Conservation (phyloP, 2,113 vertebrate genomes). For the Leucopsar rothschildi region DNA sequence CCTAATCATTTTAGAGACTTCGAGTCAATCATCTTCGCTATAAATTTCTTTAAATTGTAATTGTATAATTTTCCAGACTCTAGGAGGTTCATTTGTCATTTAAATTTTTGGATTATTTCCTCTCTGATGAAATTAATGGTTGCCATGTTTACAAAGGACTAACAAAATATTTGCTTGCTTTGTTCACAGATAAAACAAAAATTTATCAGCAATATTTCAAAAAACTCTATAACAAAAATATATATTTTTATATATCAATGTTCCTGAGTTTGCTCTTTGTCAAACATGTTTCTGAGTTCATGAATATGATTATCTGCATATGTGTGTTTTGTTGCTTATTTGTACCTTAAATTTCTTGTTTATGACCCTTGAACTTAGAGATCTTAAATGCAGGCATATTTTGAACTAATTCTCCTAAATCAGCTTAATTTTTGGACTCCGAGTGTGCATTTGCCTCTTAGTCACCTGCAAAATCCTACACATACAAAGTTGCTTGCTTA, state of each 20-base stretch:
- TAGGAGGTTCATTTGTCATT: not conserved
- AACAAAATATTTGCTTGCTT: not conserved
- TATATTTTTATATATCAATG: not conserved
- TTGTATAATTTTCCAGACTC: not conserved
- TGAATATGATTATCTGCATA: not conserved
- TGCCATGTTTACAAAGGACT: not conserved
- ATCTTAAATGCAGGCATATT: not conserved
- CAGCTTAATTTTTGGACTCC: not conserved
- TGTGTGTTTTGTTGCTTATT: not conserved
- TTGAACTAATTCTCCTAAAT: not conserved
- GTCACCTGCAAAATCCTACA: not conserved
- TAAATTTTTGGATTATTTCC: not conserved
- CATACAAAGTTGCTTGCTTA: not conserved
- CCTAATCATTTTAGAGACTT: not conserved
- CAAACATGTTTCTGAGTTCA: not conserved
- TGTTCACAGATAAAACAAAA: not conserved
- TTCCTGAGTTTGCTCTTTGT: not conserved
- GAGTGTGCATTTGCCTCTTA: not conserved
- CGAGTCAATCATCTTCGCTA: not conserved
- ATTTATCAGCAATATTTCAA: not conserved
- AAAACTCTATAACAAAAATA: not conserved
- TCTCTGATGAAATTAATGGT: not conserved
- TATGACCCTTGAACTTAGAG: not conserved
- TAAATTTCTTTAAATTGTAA: not conserved
- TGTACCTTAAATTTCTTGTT: not conserved